Base-by-base conservation (phyloP, 2,797 vertebrate genomes). In the Uromys caudimaculatus region DNA sequence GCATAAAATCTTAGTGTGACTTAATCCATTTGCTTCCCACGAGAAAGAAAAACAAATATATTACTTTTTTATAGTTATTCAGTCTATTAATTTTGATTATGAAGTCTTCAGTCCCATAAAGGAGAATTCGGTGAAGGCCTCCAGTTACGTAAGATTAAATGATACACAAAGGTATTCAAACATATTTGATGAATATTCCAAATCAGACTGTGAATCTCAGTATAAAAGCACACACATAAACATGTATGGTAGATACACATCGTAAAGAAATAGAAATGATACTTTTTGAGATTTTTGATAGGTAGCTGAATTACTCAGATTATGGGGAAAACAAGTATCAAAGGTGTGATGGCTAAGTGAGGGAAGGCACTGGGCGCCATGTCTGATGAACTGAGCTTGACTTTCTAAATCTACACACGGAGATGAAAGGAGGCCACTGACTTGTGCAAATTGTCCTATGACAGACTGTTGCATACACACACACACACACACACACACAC, bases 81-180 rank as follows among this genome's bases (percentile, higher is more conserved):
- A 76, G 47, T 88, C 38, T 90, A 93, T 89, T 94, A 54, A 93
- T 92, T 91, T 95, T 89, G 89, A 91, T 77, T 95, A 91, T 50
- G 11, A 19, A 91, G 17, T 73, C 17, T 86, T 93, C 27, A 94
- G 41, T 60, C 8, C 35, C 29, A 67, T 84, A 60, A 91, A 92
- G 3, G 29, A 6, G 6, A 94, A 95, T 95, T 78, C 95, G 87
- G 71, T 35, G 56, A 78, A 89, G n/a, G 11, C 73, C 8, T 92
- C 52, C 41, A 60, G 38, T 67, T 81, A 81, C 1, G 54, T 83
- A 93, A 64, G 10, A 84, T 64, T 75, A 78, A 88, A 83, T 93
- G 78, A 10, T 11, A 67, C 62, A 56, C 32, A 83, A 96, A 38
- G 0, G 2, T 82, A 87, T 64, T 92, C 4, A 93, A 95, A 78